Evolutionary conservation across 1,140 invertebrate species (phyloP), one percentile per base, ranked within the genome.

Genomic region (Frieseomelitta varia): DNA sequence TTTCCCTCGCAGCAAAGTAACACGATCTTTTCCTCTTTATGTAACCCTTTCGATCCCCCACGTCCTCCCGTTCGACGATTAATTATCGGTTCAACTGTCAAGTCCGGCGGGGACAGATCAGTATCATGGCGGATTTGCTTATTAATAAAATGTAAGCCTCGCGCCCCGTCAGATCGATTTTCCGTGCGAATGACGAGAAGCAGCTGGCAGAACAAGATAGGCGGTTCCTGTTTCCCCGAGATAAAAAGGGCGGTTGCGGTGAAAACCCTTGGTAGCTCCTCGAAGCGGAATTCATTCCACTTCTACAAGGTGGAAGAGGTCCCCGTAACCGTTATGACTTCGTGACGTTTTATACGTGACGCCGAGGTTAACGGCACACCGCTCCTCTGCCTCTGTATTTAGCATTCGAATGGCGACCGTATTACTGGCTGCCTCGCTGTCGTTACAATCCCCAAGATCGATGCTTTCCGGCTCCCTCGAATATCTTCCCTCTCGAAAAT

Each of bases 301-400:
- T 65, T 68, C 68, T 24, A 67, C 69, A 58, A 79, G 83, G 69
- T 80, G 61, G 83, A 80, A 74, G 73, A 72, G 69, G 77, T 84
- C 56, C 71, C 55, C 51, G 71, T 84, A 80, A 84, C 83, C 77
- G 83, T 84, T 84, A 84, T 84, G 83, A 84, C 83, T 84, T 84
- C 83, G 71, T 72, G 78, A 69, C 78, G 78, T 84, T 84, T 84
- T 80, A 80, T 84, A 84, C 78, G 78, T 71, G 81, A 79, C 77
- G 77, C 69, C 17, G 51, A 73, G 78, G 83, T 80, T 84, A 84
- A 84, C 83, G 83, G 83, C 83, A 84, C 78, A 47, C 68, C 69
- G 53, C 11, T 74, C 53, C 78, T 80, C 39, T 47, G 27, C n/a
- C 56, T 71, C 47, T 72, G 78, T 80, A 73, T 27, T 84, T 84